Evolutionary conservation across 2,888 invertebrate species (phyloP), one percentile per base, ranked within the genome.

Genomic region (Drosophila leonis): DNA sequence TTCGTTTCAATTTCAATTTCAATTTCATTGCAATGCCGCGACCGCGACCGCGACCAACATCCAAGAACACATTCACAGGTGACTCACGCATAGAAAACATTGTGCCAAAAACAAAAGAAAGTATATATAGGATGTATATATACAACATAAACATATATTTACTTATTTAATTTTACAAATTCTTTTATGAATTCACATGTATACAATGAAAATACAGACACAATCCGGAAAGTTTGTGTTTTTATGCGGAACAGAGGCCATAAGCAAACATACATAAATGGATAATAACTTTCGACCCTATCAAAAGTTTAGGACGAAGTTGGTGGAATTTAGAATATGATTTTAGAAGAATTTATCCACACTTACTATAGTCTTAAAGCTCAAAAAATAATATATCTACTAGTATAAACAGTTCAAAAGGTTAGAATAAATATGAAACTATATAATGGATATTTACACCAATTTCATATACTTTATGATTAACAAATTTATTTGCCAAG

Each of bases 11-110:
- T 70, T 63, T 77, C 44, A 59, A 64, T 74, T 63, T 77, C 44
- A 63, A 59, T 71, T 80, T 80, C 33, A 55, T 83, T 90, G 88
- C 88, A 82, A 69, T 86, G 89, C 87, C 89, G 78, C 65, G 83
- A 60, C 71, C 88, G 83, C 64, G 83, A 60, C 71, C 88, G 65
- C 78, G 79, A 81, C 75, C 85, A 71, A 65, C 65, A 42, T 20
- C 18, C 31, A 56, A 41, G 37, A 48, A 12, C 44, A 33, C 66
- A 62, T 62, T 67, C 42, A 60, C 75, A 86, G 63, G 69, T 82
- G 82, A 82, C 72, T 88, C 84, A 90, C 67, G 56, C 66, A 46
- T 54, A 65, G 64, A 71, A 52, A 64, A 48, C 44, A 54, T 29
- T 59, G 73, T 86, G 87, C 87, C 87, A 90, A 83, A 77, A 84